phyloP scores from a whole-genome alignment of 2,888 invertebrate species.

The Scrobipalpa costella region DNA sequence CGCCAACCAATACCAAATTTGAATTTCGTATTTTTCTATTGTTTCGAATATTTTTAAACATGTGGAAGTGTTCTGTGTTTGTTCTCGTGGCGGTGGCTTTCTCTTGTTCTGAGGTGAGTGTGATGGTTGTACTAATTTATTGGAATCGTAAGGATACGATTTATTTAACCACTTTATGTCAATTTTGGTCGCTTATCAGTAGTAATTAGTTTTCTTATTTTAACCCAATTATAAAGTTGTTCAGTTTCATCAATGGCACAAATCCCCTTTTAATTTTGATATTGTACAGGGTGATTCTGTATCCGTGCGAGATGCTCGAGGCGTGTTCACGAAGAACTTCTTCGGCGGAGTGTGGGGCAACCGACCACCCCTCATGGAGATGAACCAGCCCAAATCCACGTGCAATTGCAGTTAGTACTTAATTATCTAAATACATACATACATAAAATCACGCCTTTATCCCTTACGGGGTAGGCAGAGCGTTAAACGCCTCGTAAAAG shows the following conservation, averaged over 20 bases:
- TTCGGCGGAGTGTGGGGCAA: slow-evolving; percentile 84
- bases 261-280: background rate
- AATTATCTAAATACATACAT: slow-evolving; percentile 13
- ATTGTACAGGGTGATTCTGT: slow-evolving; percentile 53
- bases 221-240: no score
- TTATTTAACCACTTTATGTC: no score
- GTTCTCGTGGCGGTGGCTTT: slow-evolving; percentile 63
- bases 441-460: no score
- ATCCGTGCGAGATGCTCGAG: slow-evolving; percentile 53
- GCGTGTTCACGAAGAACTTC: slow-evolving; percentile 74
- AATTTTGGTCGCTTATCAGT: no score
- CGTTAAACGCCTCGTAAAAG: no score
- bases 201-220: background rate
- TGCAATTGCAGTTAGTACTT: slow-evolving; percentile 85
- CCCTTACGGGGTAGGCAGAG: no score
- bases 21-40: slow-evolving; percentile 45
- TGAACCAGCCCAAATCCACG: slow-evolving; percentile 69
- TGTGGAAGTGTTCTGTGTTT: slow-evolving; percentile 70
- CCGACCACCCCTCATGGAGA: slow-evolving; percentile 82
- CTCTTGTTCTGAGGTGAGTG: slow-evolving; percentile 65
- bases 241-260: no score
- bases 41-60: slow-evolving; percentile 49
- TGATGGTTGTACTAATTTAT: slow-evolving; percentile 36
- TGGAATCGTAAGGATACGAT: no score
- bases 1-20: slow-evolving; percentile 60